Percentiles rank a stretch among this genome's conserved stretches.
phyloP scores from a whole-genome alignment of 2,888 invertebrate species.

The Magallana nippona region DNA sequence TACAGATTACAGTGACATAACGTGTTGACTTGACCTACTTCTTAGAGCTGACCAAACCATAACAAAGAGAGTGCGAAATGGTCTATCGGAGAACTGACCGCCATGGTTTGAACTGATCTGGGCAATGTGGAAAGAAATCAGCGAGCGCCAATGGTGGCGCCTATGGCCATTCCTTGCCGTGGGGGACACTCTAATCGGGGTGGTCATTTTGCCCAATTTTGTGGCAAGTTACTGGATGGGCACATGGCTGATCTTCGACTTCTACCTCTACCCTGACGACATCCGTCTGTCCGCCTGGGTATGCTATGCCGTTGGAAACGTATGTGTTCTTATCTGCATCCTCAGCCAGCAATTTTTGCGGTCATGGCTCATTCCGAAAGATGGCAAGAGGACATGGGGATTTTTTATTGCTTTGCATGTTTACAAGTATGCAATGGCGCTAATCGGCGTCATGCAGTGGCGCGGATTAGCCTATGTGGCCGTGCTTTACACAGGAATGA shows the following conservation, averaged over 20 bases:
- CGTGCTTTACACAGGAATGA: slow-evolving; percentile 33
- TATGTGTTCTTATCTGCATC: neutral
- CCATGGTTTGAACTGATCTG: neutral
- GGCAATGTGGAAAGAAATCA: slow-evolving; percentile 12
- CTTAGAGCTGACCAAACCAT: slow-evolving; percentile 20
- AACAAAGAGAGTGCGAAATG: neutral
- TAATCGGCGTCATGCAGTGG: slow-evolving; percentile 35
- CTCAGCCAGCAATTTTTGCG: neutral
- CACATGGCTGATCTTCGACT: slow-evolving; percentile 34
- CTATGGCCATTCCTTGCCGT: slow-evolving; percentile 32
- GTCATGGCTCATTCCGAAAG: neutral
- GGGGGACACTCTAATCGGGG: slow-evolving; percentile 4
- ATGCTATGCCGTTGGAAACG: slow-evolving; percentile 30
- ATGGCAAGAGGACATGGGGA: neutral
- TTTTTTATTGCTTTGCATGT: neutral
- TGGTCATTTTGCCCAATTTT: slow-evolving; percentile 27
- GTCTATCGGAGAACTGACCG: neutral
- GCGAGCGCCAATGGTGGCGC: neutral
- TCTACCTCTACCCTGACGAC: slow-evolving; percentile 35
- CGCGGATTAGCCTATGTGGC: slow-evolving; percentile 35
- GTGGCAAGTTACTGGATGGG: slow-evolving; percentile 37
- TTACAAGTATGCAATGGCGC: slow-evolving; percentile 31
- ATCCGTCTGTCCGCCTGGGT: slow-evolving; percentile 24
- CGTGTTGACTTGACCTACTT: slow-evolving; percentile 23
- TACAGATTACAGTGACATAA: slow-evolving; percentile 24